A percentile compares a stretch with the other conserved stretches of the same genome.
Evolutionary conservation across 2,888 invertebrate species (phyloP).

Genomic region (Drosophila robusta): DNA sequence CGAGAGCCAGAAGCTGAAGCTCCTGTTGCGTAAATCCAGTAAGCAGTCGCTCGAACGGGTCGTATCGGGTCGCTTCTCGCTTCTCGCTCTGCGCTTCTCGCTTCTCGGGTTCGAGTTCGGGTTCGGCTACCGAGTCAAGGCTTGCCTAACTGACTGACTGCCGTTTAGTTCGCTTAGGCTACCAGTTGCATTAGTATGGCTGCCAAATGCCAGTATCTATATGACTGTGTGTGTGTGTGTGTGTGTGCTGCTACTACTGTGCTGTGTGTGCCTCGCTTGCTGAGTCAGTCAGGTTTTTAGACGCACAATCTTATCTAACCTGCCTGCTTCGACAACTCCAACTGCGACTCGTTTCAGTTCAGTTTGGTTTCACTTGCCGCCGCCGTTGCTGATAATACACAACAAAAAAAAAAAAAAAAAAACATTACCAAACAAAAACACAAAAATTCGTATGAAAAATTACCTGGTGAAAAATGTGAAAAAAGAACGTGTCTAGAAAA

Average conservation of each 20-base stretch:
- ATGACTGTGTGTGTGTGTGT: conserved; percentile 21
- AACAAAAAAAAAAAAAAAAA: conserved; percentile 27
- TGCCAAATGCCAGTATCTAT: conserved; percentile 45
- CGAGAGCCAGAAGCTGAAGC: conserved; percentile 55
- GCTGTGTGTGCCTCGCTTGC: conserved; percentile 65
- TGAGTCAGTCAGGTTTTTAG: conserved; percentile 72
- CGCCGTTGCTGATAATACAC: conserved; percentile 64
- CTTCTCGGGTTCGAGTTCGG: conserved; percentile 16
- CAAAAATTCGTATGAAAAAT: conserved; percentile 40
- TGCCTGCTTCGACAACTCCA: conserved; percentile 60
- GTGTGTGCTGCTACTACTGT: conserved; percentile 39
- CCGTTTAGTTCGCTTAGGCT: conserved; percentile 54
- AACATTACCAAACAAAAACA: conserved; percentile 6
- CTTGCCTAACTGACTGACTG: conserved; percentile 52
- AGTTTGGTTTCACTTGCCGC: conserved; percentile 76
- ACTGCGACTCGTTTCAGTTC: conserved; percentile 57
- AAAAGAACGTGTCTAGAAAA: conserved; percentile 5
- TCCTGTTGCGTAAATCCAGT: conserved; percentile 80
- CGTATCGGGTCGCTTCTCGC: conserved; percentile 39
- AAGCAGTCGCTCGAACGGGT: conserved; percentile 62
- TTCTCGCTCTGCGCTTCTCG: not conserved
- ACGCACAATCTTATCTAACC: conserved; percentile 80
- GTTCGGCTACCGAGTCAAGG: conserved; percentile 49
- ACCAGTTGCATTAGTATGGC: conserved; percentile 60
- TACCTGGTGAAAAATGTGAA: conserved; percentile 8